phyloP scores from a whole-genome alignment of 2,797 vertebrate species.

The Tokudaia muenninki region DNA sequence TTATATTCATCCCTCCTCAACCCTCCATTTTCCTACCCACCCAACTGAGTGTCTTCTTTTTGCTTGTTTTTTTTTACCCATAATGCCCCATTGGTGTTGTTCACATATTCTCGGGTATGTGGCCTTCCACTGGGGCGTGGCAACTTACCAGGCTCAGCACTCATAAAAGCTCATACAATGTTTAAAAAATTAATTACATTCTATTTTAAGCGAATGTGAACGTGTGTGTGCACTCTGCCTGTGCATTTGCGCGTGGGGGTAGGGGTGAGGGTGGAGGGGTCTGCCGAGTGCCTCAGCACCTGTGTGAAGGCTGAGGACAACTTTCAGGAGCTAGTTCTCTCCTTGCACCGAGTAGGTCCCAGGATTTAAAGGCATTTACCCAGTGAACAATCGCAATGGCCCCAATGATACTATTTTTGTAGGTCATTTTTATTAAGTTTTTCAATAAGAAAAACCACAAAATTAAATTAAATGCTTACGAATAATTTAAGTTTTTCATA shows the following conservation, averaged over 20 bases:
- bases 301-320: neutral
- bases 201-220: neutral
- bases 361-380: neutral
- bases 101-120: neutral
- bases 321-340: neutral
- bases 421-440: neutral
- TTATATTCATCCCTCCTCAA: neutral
- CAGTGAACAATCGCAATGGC: neutral
- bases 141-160: neutral
- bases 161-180: neutral
- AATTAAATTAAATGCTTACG: neutral
- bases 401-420: neutral
- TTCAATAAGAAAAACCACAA: conserved; percentile 19
- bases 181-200: too few relatives aligned
- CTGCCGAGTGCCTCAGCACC: neutral
- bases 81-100: neutral
- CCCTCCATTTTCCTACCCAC: neutral
- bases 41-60: neutral
- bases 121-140: neutral
- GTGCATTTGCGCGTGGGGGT: too few relatives aligned
- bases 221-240: neutral
- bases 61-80: neutral
- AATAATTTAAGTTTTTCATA: conserved; percentile 30
- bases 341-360: neutral
- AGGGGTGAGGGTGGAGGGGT: neutral